phyloP scores from a whole-genome alignment of 92 coral and sea anemone species.

The Epizoanthus stellaris region DNA sequence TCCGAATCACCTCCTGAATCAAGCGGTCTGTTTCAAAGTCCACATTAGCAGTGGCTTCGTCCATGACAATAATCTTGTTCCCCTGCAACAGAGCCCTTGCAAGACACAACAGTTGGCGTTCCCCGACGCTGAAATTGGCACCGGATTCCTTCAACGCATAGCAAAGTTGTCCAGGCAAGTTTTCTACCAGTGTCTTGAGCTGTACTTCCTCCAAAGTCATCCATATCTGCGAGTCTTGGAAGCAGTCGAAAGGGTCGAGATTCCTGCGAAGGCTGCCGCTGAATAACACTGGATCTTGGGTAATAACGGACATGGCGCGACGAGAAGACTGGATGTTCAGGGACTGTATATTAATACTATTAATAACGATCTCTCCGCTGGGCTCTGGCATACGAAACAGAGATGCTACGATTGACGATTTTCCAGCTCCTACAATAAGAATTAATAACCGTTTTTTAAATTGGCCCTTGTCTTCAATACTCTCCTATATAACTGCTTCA shows the following conservation, averaged over 20 bases:
- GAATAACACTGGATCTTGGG: background rate
- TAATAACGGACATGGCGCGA: background rate
- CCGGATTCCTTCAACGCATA: slow-evolving; percentile 1
- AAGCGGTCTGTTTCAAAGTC: background rate
- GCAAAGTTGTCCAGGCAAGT: background rate
- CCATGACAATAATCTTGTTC: background rate
- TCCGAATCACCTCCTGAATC: background rate
- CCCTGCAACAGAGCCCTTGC: slow-evolving; percentile 5
- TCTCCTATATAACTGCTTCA: background rate
- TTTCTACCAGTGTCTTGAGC: background rate
- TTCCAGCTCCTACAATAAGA: background rate
- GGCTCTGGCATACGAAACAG: background rate
- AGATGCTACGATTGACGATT: background rate
- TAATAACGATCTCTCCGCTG: background rate
- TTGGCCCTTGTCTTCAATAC: too few species aligned
- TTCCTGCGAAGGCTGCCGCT: background rate
- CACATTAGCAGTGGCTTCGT: background rate
- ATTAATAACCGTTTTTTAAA: too few species aligned
- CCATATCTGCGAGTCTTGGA: background rate
- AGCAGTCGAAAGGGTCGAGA: background rate
- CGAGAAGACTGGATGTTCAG: slow-evolving; percentile 1
- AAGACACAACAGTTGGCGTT: background rate
- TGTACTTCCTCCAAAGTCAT: background rate
- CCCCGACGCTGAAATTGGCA: background rate
- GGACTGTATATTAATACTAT: background rate